Percentiles rank a stretch among this genome's conserved stretches.
Evolutionary conservation across 2,797 vertebrate genomes (phyloP).

Genomic region (Carcharodon carcharias): DNA sequence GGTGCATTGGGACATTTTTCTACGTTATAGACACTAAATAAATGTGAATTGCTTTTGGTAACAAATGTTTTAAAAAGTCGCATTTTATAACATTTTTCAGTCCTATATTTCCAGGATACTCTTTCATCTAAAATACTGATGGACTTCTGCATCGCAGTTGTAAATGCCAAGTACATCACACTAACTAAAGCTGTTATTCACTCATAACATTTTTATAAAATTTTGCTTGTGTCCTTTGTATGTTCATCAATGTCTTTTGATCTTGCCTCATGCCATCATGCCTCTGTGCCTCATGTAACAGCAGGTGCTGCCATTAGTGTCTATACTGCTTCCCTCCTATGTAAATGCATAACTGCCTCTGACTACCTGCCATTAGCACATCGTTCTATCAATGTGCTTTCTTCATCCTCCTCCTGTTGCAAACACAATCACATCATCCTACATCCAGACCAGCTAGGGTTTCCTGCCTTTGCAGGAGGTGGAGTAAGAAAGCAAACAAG

Average conservation of each 20-base stretch:
- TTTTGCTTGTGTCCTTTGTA: not conserved
- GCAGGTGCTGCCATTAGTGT: not conserved
- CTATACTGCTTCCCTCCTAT: not conserved
- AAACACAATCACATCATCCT: not conserved
- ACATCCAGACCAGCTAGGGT: too few species aligned
- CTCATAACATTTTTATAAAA: not conserved
- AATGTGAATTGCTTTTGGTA: not conserved
- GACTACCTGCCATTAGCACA: slow-evolving; percentile 20
- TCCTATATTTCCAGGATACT: not conserved
- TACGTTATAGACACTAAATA: not conserved
- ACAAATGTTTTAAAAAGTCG: not conserved
- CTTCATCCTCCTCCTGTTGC: slow-evolving; percentile 8
- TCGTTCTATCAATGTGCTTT: not conserved
- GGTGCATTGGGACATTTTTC: not conserved
- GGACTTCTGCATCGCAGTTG: not conserved
- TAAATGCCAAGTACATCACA: not conserved
- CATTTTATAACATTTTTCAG: not conserved
- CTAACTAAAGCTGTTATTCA: not conserved
- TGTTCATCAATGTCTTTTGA: not conserved
- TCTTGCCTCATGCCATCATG: not conserved
- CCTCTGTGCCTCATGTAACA: not conserved
- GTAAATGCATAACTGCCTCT: not conserved
- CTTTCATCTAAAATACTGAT: not conserved
- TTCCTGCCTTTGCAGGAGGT: slow-evolving; percentile 25
- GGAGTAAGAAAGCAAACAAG: not conserved